phyloP scores from a whole-genome alignment of 2,113 vertebrate species.

The Notarius quadriscutis region DNA sequence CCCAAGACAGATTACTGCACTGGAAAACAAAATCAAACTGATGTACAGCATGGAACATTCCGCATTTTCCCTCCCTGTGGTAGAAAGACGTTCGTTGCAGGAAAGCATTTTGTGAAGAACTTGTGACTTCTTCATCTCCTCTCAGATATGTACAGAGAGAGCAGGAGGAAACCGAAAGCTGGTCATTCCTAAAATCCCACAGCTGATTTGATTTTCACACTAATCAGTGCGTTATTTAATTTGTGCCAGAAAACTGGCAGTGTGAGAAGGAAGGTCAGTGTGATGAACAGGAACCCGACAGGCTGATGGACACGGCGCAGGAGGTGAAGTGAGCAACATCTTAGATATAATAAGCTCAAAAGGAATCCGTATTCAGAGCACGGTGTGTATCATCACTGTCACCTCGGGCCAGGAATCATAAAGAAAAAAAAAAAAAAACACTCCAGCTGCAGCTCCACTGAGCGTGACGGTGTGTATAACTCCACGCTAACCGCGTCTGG shows the following conservation, averaged over 20 bases:
- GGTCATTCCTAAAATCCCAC: neutral
- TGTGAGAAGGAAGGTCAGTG: neutral
- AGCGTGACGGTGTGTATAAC: neutral
- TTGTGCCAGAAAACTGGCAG: neutral
- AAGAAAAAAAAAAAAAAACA: neutral
- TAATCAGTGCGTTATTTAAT: neutral
- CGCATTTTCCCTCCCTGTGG: neutral
- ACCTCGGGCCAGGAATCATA: neutral
- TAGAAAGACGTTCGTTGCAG: neutral
- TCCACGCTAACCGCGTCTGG: neutral
- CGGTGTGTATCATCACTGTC: neutral
- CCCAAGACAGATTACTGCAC: conserved; percentile 24
- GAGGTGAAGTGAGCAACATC: neutral
- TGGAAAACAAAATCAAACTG: neutral
- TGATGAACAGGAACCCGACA: neutral
- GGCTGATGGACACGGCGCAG: neutral
- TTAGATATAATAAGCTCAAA: neutral
- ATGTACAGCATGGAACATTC: neutral
- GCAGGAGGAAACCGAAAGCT: neutral
- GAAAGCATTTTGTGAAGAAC: neutral
- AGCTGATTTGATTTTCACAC: neutral
- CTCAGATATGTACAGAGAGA: neutral
- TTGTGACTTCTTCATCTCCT: neutral
- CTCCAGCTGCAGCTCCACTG: no score
- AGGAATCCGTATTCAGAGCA: neutral